Evolutionary conservation across 2,113 vertebrate species (phyloP).

Genomic region (Cromileptes altivelis): DNA sequence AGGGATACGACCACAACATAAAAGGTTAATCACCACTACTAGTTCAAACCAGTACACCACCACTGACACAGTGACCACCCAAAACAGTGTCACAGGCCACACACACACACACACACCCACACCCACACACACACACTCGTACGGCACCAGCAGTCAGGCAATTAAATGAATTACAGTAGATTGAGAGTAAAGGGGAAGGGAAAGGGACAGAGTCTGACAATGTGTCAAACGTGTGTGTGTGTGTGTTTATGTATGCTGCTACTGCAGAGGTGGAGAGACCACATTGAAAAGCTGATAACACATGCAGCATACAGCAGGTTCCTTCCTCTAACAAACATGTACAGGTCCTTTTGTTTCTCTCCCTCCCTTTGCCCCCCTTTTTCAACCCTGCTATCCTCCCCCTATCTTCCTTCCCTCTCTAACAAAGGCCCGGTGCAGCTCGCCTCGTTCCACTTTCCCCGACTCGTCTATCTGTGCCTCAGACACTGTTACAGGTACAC

Average conservation of each 20-base stretch:
- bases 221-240: constrained; percentile 25
- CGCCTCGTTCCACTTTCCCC: constrained; percentile 19
- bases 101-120: constrained; percentile 12
- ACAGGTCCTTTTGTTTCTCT: constrained; percentile 41
- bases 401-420: neutral
- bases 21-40: constrained; percentile 58
- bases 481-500: constrained; percentile 40
- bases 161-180: constrained; percentile 25
- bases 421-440: constrained; percentile 23
- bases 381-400: constrained; percentile 8
- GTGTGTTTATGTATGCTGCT: constrained; percentile 42
- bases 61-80: constrained; percentile 66
- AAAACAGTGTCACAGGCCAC: constrained; percentile 64
- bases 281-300: constrained; percentile 46
- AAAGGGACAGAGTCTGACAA: constrained; percentile 30
- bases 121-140: constrained; percentile 28
- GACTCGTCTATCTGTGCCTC: constrained; percentile 32
- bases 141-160: constrained; percentile 67
- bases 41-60: constrained; percentile 62
- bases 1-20: constrained; percentile 70
- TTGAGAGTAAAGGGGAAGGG: constrained; percentile 34
- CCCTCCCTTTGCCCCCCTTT: constrained; percentile 30
- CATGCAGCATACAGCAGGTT: constrained; percentile 66
- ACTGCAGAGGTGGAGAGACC: constrained; percentile 46
- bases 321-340: constrained; percentile 40